phyloP scores from a whole-genome alignment of 2,888 invertebrate species.

The Diadromus collaris region DNA sequence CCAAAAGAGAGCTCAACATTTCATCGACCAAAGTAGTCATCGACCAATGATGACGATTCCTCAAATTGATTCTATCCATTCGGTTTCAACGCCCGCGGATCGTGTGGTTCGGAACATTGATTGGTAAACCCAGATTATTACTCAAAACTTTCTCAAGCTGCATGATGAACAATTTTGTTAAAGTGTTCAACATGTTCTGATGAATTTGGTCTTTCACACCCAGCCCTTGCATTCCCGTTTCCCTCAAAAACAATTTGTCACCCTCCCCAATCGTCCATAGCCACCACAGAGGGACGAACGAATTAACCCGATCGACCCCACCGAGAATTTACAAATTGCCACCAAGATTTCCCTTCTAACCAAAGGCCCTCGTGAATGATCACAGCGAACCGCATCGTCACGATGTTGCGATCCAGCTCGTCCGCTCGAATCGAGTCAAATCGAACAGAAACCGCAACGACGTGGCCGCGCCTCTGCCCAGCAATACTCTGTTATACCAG shows the following conservation, averaged over 20 bases:
- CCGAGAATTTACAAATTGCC: constrained; percentile 2
- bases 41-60: neutral
- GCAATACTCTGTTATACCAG: constrained; percentile 14
- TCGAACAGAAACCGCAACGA: constrained; percentile 59
- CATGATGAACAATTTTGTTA: neutral
- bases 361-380: constrained; percentile 46
- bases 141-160: neutral
- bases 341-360: neutral
- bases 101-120: neutral
- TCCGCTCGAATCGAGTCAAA: constrained; percentile 43
- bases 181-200: neutral
- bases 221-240: neutral
- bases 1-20: neutral
- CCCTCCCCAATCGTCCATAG: neutral
- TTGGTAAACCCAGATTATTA: neutral
- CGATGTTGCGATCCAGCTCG: constrained; percentile 44
- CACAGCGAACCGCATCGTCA: constrained; percentile 46
- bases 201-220: neutral
- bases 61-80: neutral
- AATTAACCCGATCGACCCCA: neutral
- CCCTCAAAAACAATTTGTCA: neutral
- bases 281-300: neutral
- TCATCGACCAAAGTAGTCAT: neutral
- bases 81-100: neutral
- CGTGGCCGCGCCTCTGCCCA: constrained; percentile 32